Evolutionary conservation across 2,113 vertebrate genomes (phyloP).

Genomic region (Podarcis raffonei): DNA sequence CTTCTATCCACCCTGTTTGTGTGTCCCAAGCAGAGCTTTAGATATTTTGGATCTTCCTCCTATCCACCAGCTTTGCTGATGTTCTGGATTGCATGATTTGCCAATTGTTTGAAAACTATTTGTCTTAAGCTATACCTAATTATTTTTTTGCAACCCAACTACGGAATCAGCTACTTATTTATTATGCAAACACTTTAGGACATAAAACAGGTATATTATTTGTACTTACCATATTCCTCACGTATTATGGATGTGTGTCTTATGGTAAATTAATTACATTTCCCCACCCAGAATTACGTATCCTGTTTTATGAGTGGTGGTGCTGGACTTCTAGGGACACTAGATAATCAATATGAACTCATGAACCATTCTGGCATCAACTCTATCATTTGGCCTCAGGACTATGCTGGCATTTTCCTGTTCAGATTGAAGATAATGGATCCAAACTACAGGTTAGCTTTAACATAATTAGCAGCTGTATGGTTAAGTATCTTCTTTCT

Average conservation of each 20-base stretch:
- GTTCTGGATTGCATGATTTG: neutral
- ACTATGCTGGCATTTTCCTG: constrained; percentile 54
- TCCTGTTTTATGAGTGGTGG: constrained; percentile 59
- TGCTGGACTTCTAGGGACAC: constrained; percentile 53
- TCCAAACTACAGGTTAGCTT: constrained; percentile 66
- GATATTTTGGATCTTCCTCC: no score
- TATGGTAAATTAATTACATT: neutral
- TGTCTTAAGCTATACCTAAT: neutral
- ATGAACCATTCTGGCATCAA: constrained; percentile 66
- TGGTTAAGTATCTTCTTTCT: neutral
- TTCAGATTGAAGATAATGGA: constrained; percentile 65
- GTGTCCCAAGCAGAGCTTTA: no score
- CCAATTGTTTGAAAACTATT: neutral
- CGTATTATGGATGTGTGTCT: neutral
- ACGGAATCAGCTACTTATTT: neutral
- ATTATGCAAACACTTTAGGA: neutral
- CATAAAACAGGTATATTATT: neutral
- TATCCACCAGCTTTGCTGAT: neutral
- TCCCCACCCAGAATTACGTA: constrained; percentile 67
- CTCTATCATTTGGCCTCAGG: constrained; percentile 48
- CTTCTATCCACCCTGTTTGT: no score
- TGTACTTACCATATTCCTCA: neutral
- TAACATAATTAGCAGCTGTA: neutral
- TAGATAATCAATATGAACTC: constrained; percentile 65
- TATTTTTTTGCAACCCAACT: neutral